Conservation (phyloP, 2,113 vertebrate species). For the Passer montanus region DNA sequence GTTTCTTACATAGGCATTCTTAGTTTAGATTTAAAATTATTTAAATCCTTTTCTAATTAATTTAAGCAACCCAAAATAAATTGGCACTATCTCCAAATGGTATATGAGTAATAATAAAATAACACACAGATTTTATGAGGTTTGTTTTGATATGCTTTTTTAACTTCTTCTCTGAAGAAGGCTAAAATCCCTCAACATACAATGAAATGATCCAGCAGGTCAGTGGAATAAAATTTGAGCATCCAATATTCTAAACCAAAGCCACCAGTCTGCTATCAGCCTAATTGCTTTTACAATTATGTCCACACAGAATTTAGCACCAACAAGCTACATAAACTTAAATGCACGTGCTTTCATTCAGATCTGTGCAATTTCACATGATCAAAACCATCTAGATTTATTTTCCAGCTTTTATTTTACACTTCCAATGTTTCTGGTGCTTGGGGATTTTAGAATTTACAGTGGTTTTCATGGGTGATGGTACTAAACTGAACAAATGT, state of each 20-base stretch:
- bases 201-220: background rate
- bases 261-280: background rate
- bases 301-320: background rate
- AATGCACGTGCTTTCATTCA: background rate
- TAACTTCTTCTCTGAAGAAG: background rate
- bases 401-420: background rate
- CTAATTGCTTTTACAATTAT: background rate
- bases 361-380: background rate
- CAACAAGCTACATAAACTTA: background rate
- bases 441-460: background rate
- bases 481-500: background rate
- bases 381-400: background rate
- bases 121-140: background rate
- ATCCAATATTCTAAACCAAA: background rate
- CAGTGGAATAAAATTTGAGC: background rate
- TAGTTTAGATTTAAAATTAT: background rate
- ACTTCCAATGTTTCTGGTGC: background rate
- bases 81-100: background rate
- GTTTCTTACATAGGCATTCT: background rate
- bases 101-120: background rate
- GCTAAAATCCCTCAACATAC: background rate
- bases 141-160: background rate
- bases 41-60: background rate
- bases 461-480: background rate
- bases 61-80: background rate